Evolutionary conservation across 2,113 vertebrate genomes (phyloP), one percentile per base, ranked within the genome.

Genomic region (Chloroceryle aenea): DNA sequence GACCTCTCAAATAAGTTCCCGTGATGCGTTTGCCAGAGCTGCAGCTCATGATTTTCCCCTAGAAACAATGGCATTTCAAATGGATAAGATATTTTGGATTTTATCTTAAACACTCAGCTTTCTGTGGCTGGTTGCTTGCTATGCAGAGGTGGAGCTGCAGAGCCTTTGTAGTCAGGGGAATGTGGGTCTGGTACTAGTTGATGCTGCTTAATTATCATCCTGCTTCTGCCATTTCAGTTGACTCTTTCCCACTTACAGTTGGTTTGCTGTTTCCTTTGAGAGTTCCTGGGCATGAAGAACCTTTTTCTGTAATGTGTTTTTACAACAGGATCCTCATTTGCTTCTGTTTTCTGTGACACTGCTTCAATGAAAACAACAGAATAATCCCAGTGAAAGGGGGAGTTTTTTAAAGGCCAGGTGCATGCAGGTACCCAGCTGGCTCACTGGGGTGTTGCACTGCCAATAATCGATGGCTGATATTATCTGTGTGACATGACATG

Each of bases 401-500:
- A 32, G 5, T 25, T 68, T 83, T 82, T 42, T 8, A 30, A n/a
- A 59, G 25, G 59, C 36, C 8, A 29, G 48, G 7, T 12, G 16
- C 22, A 45, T n/a, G 22, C 9, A 69, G 15, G 62, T 74, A 58
- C 38, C 9, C 32, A n/a, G 29, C 7, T 62, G 42, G 14, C 47
- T 56, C 50, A 10, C 32, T 1, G 0, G 1, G 45, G 17, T 63
- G 36, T 50, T 45, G 25, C 0, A 1, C 26, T 55, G 29, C 20
- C 29, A 50, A 9, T 7, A 61, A 32, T 0, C 3, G 22, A 21
- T 47, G 22, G 22, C 34, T 82, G n/a, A 38, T 40, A 15, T n/a
- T n/a, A 38, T 20, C 48, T 42, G 29, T n/a, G 55, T 47, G 55
- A 56, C 20, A 14, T 47, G 55, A 56, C 20, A 14, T 17, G 5